Conservation (phyloP, 2,797 vertebrate species). For the Diceros bicornis region DNA sequence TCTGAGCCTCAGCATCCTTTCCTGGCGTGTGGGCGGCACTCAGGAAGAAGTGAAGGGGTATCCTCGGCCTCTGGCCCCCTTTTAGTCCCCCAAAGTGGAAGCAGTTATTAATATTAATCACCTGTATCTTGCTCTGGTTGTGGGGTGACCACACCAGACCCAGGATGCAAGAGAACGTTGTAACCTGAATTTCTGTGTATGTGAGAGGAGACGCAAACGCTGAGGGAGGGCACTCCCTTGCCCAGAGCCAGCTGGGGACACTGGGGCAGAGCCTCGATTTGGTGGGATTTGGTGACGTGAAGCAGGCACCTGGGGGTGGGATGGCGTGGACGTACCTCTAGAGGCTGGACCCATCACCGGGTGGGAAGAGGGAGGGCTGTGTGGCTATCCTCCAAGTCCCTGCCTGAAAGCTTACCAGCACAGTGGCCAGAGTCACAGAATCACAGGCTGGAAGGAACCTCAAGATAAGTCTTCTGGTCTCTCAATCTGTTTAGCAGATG, state of each 20-base stretch:
- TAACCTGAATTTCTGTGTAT: not conserved
- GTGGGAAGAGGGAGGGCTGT: not conserved
- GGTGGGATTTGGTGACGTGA: not conserved
- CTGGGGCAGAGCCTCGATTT: not conserved
- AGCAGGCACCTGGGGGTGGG: not conserved
- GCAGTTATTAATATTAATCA: too few relatives aligned
- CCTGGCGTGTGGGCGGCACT: rapidly evolving
- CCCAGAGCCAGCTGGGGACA: not conserved
- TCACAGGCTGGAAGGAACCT: slow-evolving; percentile 13
- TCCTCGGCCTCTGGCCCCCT: not conserved
- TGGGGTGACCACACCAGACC: not conserved
- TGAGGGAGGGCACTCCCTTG: not conserved
- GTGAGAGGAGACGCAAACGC: rapidly evolving
- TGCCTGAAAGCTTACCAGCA: not conserved
- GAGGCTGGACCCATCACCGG: rapidly evolving
- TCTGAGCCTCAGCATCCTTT: not conserved
- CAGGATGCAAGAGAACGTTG: not conserved
- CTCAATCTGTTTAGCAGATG: not conserved
- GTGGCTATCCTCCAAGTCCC: not conserved
- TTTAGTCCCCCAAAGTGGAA: not conserved
- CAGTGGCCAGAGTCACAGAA: not conserved
- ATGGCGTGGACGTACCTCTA: rapidly evolving
- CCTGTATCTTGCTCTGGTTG: not conserved
- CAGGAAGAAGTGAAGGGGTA: too few relatives aligned
- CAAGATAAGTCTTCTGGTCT: not conserved